Percentiles rank a stretch among this genome's conserved stretches.
phyloP scores from a whole-genome alignment of 2,888 invertebrate genomes.

The Apotomis turbidana region DNA sequence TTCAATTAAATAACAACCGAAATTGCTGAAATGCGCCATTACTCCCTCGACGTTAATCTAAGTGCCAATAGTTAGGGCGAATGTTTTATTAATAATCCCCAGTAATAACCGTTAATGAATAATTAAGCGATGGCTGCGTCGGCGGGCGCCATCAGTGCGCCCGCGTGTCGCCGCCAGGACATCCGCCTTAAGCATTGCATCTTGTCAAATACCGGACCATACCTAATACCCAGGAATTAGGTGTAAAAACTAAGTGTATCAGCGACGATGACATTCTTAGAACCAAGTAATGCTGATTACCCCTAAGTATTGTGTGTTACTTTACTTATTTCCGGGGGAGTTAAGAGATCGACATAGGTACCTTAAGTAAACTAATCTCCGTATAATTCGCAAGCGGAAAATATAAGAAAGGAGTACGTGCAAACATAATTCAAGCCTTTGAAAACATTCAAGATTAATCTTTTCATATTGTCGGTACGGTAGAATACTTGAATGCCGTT shows the following conservation, averaged over 20 bases:
- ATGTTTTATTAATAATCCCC: slow-evolving; percentile 82
- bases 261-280: no score
- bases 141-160: slow-evolving; percentile 66
- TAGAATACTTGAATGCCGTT: slow-evolving; percentile 49
- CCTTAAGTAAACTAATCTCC: neutral
- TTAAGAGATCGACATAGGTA: neutral
- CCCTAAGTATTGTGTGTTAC: no score
- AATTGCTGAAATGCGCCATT: slow-evolving; percentile 84
- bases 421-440: slow-evolving; percentile 1
- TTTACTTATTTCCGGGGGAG: no score
- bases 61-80: slow-evolving; percentile 83
- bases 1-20: slow-evolving; percentile 85
- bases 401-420: neutral
- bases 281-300: no score
- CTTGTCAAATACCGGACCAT: neutral
- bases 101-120: slow-evolving; percentile 80
- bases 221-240: no score
- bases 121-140: slow-evolving; percentile 73
- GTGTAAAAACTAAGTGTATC: no score
- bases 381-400: neutral
- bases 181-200: neutral
- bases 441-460: slow-evolving; percentile 3
- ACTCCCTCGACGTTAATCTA: slow-evolving; percentile 83
- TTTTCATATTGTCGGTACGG: slow-evolving; percentile 15
- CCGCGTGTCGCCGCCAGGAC: slow-evolving; percentile 43